These are phyloP conservation scores for Quiscalus mexicanus DNA, from an alignment of 2,113 vertebrate genomes.

Conservation along the genomic window DNA sequence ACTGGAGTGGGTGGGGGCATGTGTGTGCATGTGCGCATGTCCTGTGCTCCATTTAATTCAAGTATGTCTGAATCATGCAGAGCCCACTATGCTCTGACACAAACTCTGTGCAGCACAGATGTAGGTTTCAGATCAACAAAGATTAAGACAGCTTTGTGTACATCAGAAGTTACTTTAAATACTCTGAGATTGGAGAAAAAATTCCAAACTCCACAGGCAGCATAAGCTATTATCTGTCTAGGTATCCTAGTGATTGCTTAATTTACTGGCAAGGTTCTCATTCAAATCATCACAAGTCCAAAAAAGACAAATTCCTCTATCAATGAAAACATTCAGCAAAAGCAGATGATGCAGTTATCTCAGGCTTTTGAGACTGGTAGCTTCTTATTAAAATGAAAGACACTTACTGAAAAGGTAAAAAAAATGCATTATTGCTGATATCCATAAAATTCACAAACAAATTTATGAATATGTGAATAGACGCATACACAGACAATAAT, in stretches of 20 bases:
- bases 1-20: accelerated
- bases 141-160: neutral
- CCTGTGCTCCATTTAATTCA: neutral
- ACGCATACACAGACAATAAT: neutral
- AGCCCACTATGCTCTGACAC: neutral
- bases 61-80: neutral
- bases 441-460: neutral
- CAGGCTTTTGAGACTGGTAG: neutral
- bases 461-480: neutral
- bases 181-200: neutral
- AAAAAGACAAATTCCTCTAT: neutral
- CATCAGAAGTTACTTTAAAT: neutral
- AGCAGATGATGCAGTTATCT: neutral
- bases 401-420: neutral
- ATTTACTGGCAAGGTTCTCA: neutral
- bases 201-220: neutral
- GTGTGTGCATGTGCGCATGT: accelerated
- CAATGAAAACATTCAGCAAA: neutral
- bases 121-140: neutral
- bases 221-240: neutral
- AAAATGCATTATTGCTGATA: neutral
- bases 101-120: neutral
- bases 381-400: neutral
- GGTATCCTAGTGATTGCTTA: neutral
- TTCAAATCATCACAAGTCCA: neutral